Evolutionary conservation across 1,140 invertebrate genomes (phyloP).

Genomic region (Pseudoatta argentina): DNA sequence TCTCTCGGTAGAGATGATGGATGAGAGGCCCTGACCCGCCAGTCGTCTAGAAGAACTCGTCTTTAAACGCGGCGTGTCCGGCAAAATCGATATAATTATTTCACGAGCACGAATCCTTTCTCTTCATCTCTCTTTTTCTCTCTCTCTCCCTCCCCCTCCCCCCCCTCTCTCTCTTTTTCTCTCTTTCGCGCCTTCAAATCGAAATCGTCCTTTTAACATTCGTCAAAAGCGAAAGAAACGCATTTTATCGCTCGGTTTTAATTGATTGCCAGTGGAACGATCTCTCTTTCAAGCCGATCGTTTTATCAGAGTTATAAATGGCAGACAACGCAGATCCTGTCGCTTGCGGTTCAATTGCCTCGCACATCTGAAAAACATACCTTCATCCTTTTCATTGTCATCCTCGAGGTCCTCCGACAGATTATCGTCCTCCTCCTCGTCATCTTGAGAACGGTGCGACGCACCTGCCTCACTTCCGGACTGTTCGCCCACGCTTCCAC

Average conservation of each 20-base stretch:
- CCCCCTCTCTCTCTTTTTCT: background rate
- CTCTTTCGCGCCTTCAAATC: slow-evolving; percentile 34
- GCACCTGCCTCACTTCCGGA: slow-evolving; percentile 88
- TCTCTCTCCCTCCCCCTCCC: background rate
- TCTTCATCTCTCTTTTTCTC: slow-evolving; percentile 4
- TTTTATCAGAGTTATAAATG: slow-evolving; percentile 43
- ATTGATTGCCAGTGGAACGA: slow-evolving; percentile 66
- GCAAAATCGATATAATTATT: slow-evolving; percentile 86
- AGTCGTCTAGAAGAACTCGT: slow-evolving; percentile 81
- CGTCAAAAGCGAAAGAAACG: slow-evolving; percentile 65
- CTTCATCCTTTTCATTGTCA: slow-evolving; percentile 95
- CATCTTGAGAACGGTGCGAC: slow-evolving; percentile 89
- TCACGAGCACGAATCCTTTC: slow-evolving; percentile 70
- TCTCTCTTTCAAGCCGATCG: slow-evolving; percentile 32
- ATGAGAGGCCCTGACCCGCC: slow-evolving; percentile 83
- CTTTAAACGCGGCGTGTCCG: slow-evolving; percentile 81
- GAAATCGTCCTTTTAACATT: slow-evolving; percentile 68
- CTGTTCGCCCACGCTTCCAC: slow-evolving; percentile 89
- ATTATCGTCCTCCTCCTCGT: slow-evolving; percentile 92
- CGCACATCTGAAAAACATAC: slow-evolving; percentile 84
- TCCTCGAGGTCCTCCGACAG: slow-evolving; percentile 92
- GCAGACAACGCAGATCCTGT: background rate
- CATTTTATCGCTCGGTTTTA: slow-evolving; percentile 58
- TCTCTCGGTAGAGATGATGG: slow-evolving; percentile 83
- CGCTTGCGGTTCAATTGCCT: background rate